phyloP scores from a whole-genome alignment of 2,797 vertebrate species.

The Dermochelys coriacea region DNA sequence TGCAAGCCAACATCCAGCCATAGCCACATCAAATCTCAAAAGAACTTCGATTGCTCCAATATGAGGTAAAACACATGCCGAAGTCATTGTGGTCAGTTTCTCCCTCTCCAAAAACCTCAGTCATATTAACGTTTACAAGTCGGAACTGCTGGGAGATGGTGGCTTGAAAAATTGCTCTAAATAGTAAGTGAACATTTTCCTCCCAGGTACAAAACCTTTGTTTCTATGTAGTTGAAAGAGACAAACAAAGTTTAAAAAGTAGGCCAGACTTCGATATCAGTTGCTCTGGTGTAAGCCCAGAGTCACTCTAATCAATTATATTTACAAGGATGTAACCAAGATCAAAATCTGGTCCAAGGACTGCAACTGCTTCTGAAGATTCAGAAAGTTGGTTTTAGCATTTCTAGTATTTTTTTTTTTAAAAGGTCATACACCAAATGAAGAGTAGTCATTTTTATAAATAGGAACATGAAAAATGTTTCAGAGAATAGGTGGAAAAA shows the following conservation, averaged over 20 bases:
- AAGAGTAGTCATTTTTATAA: not conserved
- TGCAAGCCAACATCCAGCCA: slow-evolving; percentile 65
- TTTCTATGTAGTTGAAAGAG: not conserved
- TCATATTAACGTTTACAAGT: not conserved
- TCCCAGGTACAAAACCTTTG: not conserved
- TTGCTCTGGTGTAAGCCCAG: not conserved
- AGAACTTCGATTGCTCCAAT: slow-evolving; percentile 12
- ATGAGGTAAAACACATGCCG: not conserved
- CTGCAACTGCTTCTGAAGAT: not conserved
- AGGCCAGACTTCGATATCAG: not conserved
- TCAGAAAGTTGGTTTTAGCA: not conserved
- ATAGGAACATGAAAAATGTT: not conserved
- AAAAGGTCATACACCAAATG: not conserved
- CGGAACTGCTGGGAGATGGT: not conserved
- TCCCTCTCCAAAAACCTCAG: not conserved
- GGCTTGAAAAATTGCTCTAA: not conserved
- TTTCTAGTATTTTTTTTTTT: not conserved
- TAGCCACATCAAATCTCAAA: slow-evolving; percentile 45
- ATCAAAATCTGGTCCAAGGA: not conserved
- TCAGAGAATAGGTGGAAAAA: not conserved
- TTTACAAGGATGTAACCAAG: not conserved
- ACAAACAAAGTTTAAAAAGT: not conserved
- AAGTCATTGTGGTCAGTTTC: not conserved
- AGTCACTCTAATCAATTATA: not conserved
- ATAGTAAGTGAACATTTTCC: not conserved